A percentile compares a stretch with the other conserved stretches of the same genome.
Evolutionary conservation across 2,113 vertebrate genomes (phyloP).

Genomic region (Camelus bactrianus): DNA sequence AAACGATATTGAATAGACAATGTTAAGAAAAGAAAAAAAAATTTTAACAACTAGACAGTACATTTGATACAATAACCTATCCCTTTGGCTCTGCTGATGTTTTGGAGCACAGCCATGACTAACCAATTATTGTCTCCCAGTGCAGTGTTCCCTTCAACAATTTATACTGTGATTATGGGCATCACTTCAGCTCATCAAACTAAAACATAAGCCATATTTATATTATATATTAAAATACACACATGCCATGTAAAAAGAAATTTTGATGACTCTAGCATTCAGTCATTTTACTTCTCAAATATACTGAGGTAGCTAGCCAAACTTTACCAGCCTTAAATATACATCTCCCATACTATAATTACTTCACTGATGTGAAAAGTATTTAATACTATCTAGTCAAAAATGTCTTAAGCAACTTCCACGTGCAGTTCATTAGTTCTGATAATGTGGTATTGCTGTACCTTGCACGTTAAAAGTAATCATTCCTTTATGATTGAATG

Average conservation of each 20-base stretch:
- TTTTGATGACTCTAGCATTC: background rate
- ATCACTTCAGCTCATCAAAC: slow-evolving; percentile 21
- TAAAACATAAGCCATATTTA: slow-evolving; percentile 48
- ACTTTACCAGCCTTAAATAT: slow-evolving; percentile 1
- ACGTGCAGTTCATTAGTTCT: slow-evolving; percentile 21
- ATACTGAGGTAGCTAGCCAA: background rate
- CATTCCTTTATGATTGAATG: background rate
- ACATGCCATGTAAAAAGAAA: background rate
- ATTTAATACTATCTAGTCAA: slow-evolving; percentile 11
- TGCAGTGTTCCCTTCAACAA: slow-evolving; percentile 54
- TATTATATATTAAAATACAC: background rate
- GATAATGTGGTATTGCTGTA: background rate
- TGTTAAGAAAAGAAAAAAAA: background rate
- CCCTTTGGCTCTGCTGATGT: slow-evolving; percentile 23
- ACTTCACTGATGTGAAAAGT: slow-evolving; percentile 64
- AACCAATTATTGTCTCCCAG: slow-evolving; percentile 56
- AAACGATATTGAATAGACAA: background rate
- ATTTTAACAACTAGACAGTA: background rate
- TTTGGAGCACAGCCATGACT: slow-evolving; percentile 59
- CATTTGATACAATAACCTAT: background rate
- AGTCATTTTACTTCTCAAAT: slow-evolving; percentile 54
- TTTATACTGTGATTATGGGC: slow-evolving; percentile 43
- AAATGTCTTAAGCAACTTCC: slow-evolving; percentile 54
- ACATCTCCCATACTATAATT: background rate
- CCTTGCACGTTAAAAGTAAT: slow-evolving; percentile 34